Evolutionary conservation across 2,797 vertebrate species (phyloP).

Genomic region (Artibeus jamaicensis): DNA sequence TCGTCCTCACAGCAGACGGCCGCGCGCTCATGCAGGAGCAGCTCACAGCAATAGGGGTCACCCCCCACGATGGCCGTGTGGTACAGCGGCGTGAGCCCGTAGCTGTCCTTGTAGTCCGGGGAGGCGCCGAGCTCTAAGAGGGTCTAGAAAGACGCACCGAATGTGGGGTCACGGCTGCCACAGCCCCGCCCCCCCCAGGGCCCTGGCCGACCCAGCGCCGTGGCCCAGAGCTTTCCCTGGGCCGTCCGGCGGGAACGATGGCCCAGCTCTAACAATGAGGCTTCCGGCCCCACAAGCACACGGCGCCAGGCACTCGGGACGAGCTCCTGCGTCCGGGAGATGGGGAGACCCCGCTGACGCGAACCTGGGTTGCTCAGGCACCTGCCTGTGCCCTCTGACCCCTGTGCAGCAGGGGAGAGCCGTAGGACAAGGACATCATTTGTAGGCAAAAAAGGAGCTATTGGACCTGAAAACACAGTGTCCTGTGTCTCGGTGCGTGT

Average conservation of each 20-base stretch:
- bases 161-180: background rate
- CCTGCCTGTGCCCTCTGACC: background rate
- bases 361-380: rapidly evolving
- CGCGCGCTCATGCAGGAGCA: conserved; percentile 91
- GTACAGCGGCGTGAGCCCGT: conserved; percentile 92
- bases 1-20: conserved; percentile 92
- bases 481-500: rapidly evolving
- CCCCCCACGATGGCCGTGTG: conserved; percentile 94
- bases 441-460: background rate
- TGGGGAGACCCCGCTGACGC: rapidly evolving
- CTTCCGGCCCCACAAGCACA: background rate
- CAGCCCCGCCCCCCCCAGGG: rapidly evolving
- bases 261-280: rapidly evolving
- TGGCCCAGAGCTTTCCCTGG: rapidly evolving
- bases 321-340: rapidly evolving
- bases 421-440: rapidly evolving
- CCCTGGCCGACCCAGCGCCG: rapidly evolving
- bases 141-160: conserved; percentile 81
- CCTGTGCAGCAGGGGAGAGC: rapidly evolving
- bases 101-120: conserved; percentile 96
- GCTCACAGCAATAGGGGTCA: conserved; percentile 94
- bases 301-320: rapidly evolving
- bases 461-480: rapidly evolving
- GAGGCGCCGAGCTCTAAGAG: conserved; percentile 94
- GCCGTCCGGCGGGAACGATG: background rate